These are phyloP conservation scores for Salpingus planirostris DNA, from an alignment of 2,888 invertebrate genomes.

Conservation along the genomic window DNA sequence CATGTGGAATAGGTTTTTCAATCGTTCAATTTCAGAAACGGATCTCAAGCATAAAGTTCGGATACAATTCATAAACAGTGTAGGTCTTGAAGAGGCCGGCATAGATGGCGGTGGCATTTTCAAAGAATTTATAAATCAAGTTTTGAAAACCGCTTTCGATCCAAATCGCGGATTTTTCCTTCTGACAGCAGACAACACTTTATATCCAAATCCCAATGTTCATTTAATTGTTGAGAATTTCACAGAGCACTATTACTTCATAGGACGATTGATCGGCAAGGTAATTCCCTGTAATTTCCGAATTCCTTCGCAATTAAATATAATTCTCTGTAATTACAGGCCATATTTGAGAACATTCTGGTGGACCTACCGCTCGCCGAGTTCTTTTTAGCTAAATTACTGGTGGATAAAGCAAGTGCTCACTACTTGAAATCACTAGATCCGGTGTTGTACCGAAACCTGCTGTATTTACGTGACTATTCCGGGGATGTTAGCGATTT, in stretches of 20 bases:
- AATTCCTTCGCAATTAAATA: constrained; percentile 3
- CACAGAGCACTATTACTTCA: constrained; percentile 85
- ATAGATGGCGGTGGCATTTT: constrained; percentile 97
- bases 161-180: constrained; percentile 91
- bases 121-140: constrained; percentile 88
- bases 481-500: constrained; percentile 77
- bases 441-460: constrained; percentile 83
- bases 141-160: constrained; percentile 92
- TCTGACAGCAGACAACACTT: constrained; percentile 80
- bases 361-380: constrained; percentile 93
- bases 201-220: constrained; percentile 95
- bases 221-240: constrained; percentile 78
- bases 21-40: constrained; percentile 55
- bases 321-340: constrained; percentile 7
- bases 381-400: constrained; percentile 85
- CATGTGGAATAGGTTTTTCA: too few relatives aligned
- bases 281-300: too few relatives aligned
- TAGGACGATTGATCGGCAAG: constrained; percentile 57
- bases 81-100: constrained; percentile 90
- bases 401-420: constrained; percentile 68
- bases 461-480: constrained; percentile 80
- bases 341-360: constrained; percentile 82
- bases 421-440: constrained; percentile 92
- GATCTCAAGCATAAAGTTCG: constrained; percentile 78
- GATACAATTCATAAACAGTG: constrained; percentile 82